Conservation (phyloP, 2,888 invertebrate species). For the Linyphia triangularis region DNA sequence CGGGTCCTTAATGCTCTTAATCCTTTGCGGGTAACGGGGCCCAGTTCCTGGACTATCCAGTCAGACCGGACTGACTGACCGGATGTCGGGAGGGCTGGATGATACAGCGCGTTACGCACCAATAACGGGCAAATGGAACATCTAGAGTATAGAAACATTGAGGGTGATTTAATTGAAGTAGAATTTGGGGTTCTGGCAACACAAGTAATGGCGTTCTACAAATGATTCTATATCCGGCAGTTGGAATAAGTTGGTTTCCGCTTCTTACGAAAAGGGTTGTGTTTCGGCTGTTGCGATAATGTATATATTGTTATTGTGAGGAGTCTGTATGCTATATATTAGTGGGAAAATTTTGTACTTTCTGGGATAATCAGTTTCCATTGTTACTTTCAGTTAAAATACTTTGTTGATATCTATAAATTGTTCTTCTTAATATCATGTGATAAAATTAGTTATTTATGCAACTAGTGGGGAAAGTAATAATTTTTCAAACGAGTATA, state of each 20-base stretch:
- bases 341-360: too few relatives aligned
- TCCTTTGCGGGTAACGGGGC: constrained; percentile 62
- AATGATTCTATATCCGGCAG: constrained; percentile 33
- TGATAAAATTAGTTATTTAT: too few relatives aligned
- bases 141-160: neutral
- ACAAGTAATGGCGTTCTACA: neutral
- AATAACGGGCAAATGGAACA: neutral
- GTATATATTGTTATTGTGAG: neutral
- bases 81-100: neutral
- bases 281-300: neutral
- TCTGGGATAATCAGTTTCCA: too few relatives aligned
- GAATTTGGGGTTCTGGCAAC: constrained; percentile 33
- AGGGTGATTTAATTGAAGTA: constrained; percentile 40
- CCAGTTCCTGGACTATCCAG: constrained; percentile 39
- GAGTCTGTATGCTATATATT: neutral
- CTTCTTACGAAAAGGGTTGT: neutral
- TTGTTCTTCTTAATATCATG: too few relatives aligned
- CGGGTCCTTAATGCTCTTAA: constrained; percentile 50
- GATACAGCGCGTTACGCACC: constrained; percentile 10
- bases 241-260: constrained; percentile 27
- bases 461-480: too few relatives aligned
- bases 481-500: too few relatives aligned
- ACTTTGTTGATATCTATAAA: too few relatives aligned
- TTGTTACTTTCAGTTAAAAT: too few relatives aligned
- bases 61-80: neutral